Conservation (phyloP, 2,888 invertebrate genomes). For the Meta bourneti region DNA sequence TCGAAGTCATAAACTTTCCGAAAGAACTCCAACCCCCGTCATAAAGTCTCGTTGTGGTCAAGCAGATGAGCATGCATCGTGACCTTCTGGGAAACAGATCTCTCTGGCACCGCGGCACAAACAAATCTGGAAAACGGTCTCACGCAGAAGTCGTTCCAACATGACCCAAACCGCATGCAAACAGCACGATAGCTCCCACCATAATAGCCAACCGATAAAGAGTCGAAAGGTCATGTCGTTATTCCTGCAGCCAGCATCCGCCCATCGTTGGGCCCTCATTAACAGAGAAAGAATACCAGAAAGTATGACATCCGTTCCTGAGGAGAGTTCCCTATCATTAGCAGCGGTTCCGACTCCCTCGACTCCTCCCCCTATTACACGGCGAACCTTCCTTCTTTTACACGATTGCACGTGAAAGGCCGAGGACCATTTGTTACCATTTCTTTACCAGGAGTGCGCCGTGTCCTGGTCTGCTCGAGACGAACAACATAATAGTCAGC, state of each 20-base stretch:
- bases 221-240: constrained; percentile 62
- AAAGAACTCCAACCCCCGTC: too few relatives aligned
- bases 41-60: too few relatives aligned
- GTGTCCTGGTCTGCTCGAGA: constrained; percentile 30
- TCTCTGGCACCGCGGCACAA: neutral
- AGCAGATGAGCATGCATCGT: neutral
- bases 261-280: constrained; percentile 40
- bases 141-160: constrained; percentile 59
- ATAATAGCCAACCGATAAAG: constrained; percentile 16
- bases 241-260: constrained; percentile 59
- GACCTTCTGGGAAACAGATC: neutral
- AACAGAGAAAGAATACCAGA: constrained; percentile 61
- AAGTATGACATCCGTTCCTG: constrained; percentile 71
- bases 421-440: constrained; percentile 61
- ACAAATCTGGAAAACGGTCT: constrained; percentile 8
- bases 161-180: constrained; percentile 34
- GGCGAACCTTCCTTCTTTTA: constrained; percentile 52
- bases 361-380: constrained; percentile 68
- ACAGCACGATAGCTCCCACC: constrained; percentile 36
- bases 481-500: constrained; percentile 69
- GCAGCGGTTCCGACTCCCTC: constrained; percentile 54
- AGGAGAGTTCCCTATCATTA: constrained; percentile 60
- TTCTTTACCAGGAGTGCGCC: constrained; percentile 9
- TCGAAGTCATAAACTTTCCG: too few relatives aligned
- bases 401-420: constrained; percentile 52